These are phyloP conservation scores for Thymelicus sylvestris DNA, from an alignment of 2,888 invertebrate genomes.

Conservation along the genomic window DNA sequence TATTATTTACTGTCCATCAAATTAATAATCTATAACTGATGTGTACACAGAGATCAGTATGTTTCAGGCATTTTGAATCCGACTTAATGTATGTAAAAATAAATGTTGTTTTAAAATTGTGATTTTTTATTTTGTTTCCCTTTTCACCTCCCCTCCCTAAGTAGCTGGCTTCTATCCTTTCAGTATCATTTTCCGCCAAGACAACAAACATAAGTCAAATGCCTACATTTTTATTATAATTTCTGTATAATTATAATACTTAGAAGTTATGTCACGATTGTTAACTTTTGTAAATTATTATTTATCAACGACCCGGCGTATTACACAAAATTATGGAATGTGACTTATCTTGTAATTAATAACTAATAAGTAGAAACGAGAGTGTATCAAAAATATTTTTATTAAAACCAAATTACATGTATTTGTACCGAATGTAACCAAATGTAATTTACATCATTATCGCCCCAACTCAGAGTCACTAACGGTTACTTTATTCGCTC, in stretches of 20 bases:
- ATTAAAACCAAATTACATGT: conserved; percentile 54
- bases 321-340: too few species aligned
- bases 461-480: too few species aligned
- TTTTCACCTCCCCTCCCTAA: conserved; percentile 15
- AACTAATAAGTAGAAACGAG: conserved; percentile 38
- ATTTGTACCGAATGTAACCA: conserved; percentile 18
- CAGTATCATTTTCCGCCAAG: too few species aligned
- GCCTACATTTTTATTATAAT: too few species aligned
- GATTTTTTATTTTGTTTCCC: conserved; percentile 63
- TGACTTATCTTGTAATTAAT: not conserved
- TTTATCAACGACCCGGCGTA: too few species aligned
- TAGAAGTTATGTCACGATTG: too few species aligned
- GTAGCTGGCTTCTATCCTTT: not conserved
- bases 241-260: too few species aligned
- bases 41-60: conserved; percentile 83
- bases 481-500: too few species aligned
- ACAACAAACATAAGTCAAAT: too few species aligned
- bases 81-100: conserved; percentile 85
- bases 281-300: too few species aligned
- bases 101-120: conserved; percentile 84
- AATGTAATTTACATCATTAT: too few species aligned
- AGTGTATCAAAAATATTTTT: conserved; percentile 53
- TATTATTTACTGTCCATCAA: conserved; percentile 81
- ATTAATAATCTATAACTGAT: conserved; percentile 79
- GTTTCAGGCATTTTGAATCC: conserved; percentile 84